phyloP scores from a whole-genome alignment of 2,888 invertebrate species.

The Cephus nigrinus region DNA sequence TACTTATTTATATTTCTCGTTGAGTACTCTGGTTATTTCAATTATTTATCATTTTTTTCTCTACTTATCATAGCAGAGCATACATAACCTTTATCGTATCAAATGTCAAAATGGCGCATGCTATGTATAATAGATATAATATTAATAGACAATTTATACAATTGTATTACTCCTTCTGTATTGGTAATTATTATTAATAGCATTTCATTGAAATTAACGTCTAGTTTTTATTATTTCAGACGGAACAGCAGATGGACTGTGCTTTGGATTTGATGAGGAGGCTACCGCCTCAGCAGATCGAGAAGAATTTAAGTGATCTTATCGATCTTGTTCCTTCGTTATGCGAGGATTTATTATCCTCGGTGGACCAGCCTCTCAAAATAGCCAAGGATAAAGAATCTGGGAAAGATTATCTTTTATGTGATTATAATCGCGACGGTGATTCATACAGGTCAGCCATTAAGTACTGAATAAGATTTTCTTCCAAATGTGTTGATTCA shows the following conservation, averaged over 20 bases:
- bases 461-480: background rate
- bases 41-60: background rate
- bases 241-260: conserved; percentile 97
- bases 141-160: background rate
- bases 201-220: background rate
- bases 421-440: conserved; percentile 99
- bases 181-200: background rate
- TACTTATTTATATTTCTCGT: background rate
- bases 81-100: conserved; percentile 46
- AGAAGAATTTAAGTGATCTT: conserved; percentile 97
- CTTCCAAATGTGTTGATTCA: background rate
- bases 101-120: conserved; percentile 55
- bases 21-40: background rate
- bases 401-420: conserved; percentile 96
- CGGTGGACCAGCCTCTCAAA: conserved; percentile 98
- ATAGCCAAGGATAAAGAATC: conserved; percentile 95
- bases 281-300: conserved; percentile 98
- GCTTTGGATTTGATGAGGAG: conserved; percentile 99
- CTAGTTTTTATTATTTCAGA: conserved; percentile 70
- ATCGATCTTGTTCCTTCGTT: conserved; percentile 96
- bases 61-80: background rate
- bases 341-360: conserved; percentile 96
- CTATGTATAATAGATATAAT: conserved; percentile 16
- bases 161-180: background rate
- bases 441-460: conserved; percentile 87